Base-by-base conservation (phyloP, 1,140 invertebrate species). In the Phenacoccus solenopsis region DNA sequence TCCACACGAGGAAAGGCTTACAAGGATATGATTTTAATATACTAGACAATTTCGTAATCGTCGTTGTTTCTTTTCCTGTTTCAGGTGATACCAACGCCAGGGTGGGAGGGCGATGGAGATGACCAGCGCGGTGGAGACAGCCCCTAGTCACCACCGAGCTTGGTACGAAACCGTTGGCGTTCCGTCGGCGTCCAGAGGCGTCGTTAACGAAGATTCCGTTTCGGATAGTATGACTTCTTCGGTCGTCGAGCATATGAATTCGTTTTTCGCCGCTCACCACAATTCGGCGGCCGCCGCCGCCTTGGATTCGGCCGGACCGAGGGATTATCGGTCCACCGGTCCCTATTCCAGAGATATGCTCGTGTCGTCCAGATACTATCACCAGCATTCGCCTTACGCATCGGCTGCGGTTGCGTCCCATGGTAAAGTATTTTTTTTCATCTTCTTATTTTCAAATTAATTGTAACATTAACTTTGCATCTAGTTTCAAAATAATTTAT, bases 111-210 rank as follows among this genome's bases (percentile, higher is more conserved):
- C 25, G 59, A 64, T 64, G 59, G 59, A 64, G 59, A 64, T 64
- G 59, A 64, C 59, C 10, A 64, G 59, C 59, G 59, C 59, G 59
- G 59, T 64, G 59, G 59, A 64, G 59, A 64, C 59, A 64, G 59
- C 59, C 22, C 21, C 22, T 64, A 27, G 59, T 64, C 59, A 64
- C 25, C 59, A 64, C 59, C 59, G 59, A 64, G 59, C 59, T 64
- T 64, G 59, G 59, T 64, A 64, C 59, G 59, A 64, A 64, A 1
- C 59, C 10, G 59, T 64, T 9, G 59, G 59, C 22, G 59, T 64
- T 64, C 22, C 22, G 1, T 38, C 32, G 32, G 21, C 10, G 20
- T 64, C 59, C 9, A 49, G 38, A 49, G 20, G 38, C 38, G 22
- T 24, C 3, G 32, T n/a, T n/a, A 64, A 64, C 59, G 59, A 64